Percentiles rank a stretch among this genome's conserved stretches.
phyloP scores from a whole-genome alignment of 2,888 invertebrate genomes.

The Agonopterix alstromeriana region DNA sequence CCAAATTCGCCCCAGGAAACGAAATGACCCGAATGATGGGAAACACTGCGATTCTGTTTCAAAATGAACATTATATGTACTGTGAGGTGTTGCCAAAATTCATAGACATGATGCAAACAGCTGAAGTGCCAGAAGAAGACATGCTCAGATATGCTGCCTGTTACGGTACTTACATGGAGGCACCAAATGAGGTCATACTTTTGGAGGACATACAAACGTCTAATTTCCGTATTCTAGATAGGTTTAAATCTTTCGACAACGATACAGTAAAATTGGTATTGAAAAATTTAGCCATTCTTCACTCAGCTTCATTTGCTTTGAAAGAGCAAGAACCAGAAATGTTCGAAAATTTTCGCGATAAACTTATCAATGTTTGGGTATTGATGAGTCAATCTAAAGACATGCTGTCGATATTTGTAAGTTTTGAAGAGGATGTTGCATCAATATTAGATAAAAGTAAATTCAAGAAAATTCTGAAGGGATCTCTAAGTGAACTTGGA shows the following conservation, averaged over 20 bases:
- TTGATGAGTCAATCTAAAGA: too few relatives aligned
- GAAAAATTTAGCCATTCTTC: slow-evolving; percentile 27
- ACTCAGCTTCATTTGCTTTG: slow-evolving; percentile 29
- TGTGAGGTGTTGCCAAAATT: slow-evolving; percentile 25
- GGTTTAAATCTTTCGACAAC: slow-evolving; percentile 10
- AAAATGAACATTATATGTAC: slow-evolving; percentile 31
- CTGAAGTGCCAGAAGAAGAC: slow-evolving; percentile 21
- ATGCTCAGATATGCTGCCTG: slow-evolving; percentile 23
- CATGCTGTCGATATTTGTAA: too few relatives aligned
- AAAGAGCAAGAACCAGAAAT: slow-evolving; percentile 23
- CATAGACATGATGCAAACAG: slow-evolving; percentile 18
- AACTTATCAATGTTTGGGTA: too few relatives aligned
- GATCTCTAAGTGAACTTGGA: too few relatives aligned
- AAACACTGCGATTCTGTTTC: slow-evolving; percentile 15
- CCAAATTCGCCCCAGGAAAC: slow-evolving; percentile 31
- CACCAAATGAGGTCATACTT: slow-evolving; percentile 29
- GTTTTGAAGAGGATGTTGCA: too few relatives aligned
- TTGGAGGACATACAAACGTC: slow-evolving; percentile 29
- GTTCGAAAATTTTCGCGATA: background rate
- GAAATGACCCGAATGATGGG: too few relatives aligned
- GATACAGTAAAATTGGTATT: slow-evolving; percentile 21
- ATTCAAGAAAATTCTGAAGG: too few relatives aligned
- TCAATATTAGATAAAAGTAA: too few relatives aligned
- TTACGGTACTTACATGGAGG: slow-evolving; percentile 23
- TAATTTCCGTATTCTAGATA: slow-evolving; percentile 25